Conservation (phyloP, 2,113 vertebrate genomes). For the Scomber colias region DNA sequence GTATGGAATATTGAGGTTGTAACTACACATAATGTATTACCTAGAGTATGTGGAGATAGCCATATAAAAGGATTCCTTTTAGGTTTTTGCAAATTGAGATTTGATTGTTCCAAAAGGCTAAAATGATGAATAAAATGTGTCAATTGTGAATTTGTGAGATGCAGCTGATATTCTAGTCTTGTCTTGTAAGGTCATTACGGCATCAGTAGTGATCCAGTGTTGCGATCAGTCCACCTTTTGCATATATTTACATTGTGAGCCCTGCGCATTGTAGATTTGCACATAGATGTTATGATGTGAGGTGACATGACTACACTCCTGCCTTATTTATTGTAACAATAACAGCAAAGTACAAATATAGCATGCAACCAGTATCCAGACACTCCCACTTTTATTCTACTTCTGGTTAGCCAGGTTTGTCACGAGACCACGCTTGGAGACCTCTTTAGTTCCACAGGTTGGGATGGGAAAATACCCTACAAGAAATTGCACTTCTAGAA, state of each 20-base stretch:
- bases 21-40: background rate
- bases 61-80: background rate
- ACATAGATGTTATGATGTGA: no score
- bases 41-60: background rate
- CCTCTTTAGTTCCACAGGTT: background rate
- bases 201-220: background rate
- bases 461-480: conserved; percentile 16
- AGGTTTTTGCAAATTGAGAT: background rate
- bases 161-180: no score
- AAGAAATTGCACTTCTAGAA: conserved; percentile 37
- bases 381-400: background rate
- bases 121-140: no score
- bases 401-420: background rate
- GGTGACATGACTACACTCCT: no score
- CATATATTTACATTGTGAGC: background rate
- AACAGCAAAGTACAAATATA: no score
- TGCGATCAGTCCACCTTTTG: background rate
- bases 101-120: no score
- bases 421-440: background rate
- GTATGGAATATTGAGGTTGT: background rate
- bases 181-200: no score
- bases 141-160: no score
- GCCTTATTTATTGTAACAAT: no score
- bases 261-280: no score
- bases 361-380: background rate